Percentiles rank a stretch among this genome's conserved stretches.
phyloP scores from a whole-genome alignment of 2,797 vertebrate genomes.

The Scleropages formosus region DNA sequence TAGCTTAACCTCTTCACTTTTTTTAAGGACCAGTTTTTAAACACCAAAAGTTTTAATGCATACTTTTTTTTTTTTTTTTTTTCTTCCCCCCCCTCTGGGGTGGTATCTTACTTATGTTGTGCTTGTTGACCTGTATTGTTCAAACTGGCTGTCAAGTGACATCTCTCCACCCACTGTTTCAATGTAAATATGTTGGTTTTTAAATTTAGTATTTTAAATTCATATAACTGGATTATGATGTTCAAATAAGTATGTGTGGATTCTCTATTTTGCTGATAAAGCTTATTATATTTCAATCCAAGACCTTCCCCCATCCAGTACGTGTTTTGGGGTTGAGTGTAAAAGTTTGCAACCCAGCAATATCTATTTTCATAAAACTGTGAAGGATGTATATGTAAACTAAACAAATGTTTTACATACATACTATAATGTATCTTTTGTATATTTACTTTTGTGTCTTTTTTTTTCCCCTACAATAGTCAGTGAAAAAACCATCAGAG shows the following conservation, averaged over 20 bases:
- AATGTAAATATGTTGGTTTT: constrained; percentile 6
- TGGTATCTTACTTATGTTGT: not conserved
- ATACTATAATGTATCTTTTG: constrained; percentile 5
- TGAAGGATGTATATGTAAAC: constrained; percentile 17
- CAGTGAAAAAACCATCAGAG: not conserved
- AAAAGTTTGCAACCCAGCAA: not conserved
- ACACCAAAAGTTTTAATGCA: not conserved
- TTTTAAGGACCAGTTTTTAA: not conserved
- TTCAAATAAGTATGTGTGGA: not conserved
- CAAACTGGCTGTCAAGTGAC: not conserved
- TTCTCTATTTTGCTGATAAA: constrained; percentile 14
- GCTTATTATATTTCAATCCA: not conserved
- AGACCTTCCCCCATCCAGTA: not conserved
- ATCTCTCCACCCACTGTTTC: not conserved
- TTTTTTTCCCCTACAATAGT: too few species aligned
- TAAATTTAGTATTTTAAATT: not conserved
- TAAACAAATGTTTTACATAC: constrained; percentile 6
- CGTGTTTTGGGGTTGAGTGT: not conserved
- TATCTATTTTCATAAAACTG: constrained; percentile 22
- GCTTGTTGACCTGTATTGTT: not conserved
- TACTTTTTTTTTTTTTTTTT: not conserved
- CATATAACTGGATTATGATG: not conserved
- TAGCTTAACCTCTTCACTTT: not conserved
- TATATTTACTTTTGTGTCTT: not conserved
- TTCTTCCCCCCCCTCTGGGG: not conserved